These are phyloP conservation scores for Danio rerio DNA, from an alignment of 2,113 vertebrate genomes.

Conservation along the genomic window DNA sequence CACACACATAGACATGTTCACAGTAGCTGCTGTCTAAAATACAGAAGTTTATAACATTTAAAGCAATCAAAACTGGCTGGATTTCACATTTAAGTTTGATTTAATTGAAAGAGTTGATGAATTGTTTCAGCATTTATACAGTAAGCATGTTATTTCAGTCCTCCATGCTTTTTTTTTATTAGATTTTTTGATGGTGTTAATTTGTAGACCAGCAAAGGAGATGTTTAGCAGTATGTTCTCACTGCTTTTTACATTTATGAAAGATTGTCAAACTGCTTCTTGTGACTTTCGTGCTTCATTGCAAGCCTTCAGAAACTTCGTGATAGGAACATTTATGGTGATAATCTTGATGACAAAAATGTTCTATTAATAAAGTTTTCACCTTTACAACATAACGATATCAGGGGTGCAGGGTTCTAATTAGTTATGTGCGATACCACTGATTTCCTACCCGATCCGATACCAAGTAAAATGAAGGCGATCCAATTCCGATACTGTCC, in stretches of 20 bases:
- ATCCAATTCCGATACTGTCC: too few species aligned
- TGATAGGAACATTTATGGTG: too few species aligned
- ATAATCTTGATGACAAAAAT: too few species aligned
- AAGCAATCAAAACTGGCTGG: neutral
- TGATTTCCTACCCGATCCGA: too few species aligned
- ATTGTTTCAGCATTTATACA: neutral
- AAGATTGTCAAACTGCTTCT: neutral
- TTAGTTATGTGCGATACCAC: too few species aligned
- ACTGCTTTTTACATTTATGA: neutral
- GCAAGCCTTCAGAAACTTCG: too few species aligned
- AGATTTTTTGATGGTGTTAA: neutral
- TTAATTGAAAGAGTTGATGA: neutral
- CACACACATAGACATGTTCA: slow-evolving; percentile 10
- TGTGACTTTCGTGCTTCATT: neutral
- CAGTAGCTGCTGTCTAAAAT: neutral
- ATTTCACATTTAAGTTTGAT: neutral
- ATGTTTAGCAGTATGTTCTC: neutral
- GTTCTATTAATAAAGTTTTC: too few species aligned
- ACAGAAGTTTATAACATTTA: neutral
- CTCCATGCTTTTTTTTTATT: neutral
- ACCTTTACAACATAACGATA: too few species aligned
- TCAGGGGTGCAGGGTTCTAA: too few species aligned
- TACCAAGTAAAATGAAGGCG: too few species aligned
- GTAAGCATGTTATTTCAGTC: neutral
- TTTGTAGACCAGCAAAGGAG: neutral